Base-by-base conservation (phyloP, 2,797 vertebrate species). In the Hipposideros larvatus region DNA sequence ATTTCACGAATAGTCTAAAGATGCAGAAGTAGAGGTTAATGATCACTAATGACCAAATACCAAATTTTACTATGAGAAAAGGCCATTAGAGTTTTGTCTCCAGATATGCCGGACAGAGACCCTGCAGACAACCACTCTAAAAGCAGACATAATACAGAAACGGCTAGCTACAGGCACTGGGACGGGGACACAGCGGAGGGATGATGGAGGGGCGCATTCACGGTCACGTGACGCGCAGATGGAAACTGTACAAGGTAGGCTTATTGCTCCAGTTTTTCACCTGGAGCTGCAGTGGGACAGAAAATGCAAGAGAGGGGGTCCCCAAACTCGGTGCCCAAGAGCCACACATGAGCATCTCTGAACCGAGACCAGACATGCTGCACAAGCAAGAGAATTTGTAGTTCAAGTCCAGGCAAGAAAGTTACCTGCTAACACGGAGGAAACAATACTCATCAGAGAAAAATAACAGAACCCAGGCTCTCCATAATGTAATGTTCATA, bases 41-140 rank as follows among this genome's bases (percentile, higher is more conserved):
- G 59, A 80, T 87, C 24, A 55, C 61, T 90, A 31, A 71, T 53
- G 14, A 51, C 9, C 71, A 84, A 79, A 73, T 71, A 65, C 1
- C 51, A 65, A 19, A 65, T 73, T 73, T 93, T 93, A 71, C 48
- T 73, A 51, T 78, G 57, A 43, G n/a, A 90, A 94, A 68, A 79
- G n/a, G 15, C 53, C 37, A 63, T 46, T 73, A 66, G 28, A 18
- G 34, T 46, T 90, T 87, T 77, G 46, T 43, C 82, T 70, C 46
- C n/a, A 41, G 37, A 13, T 51, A 31, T 63, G 14, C 16, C 34
- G 1, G 10, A 57, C 55, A 70, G 57, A 90, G 31, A 57, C 48
- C n/a, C 26, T 65, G 1, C 28, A 57, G 34, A 80, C 24, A 57
- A 18, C 31, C 71, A 57, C 1, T 48, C 14, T 70, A 59, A 90